These are phyloP conservation scores for Heteromurus nitidus DNA, from an alignment of 2,888 invertebrate genomes.

Conservation along the genomic window DNA sequence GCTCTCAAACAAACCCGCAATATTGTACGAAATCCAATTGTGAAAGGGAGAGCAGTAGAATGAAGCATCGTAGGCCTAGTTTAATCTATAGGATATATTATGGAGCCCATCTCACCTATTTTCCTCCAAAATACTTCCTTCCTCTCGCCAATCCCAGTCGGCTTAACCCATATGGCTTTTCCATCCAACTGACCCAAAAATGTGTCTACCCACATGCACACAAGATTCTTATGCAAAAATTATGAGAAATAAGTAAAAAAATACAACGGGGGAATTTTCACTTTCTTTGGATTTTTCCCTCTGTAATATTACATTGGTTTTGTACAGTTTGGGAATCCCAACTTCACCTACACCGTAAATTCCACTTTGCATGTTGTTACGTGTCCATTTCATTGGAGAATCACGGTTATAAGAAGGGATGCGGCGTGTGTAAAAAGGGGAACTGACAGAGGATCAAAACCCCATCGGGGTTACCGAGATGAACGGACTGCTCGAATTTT, in stretches of 20 bases:
- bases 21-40: too few relatives aligned
- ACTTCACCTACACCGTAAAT: too few relatives aligned
- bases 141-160: constrained; percentile 1
- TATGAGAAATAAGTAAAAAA: constrained; percentile 13
- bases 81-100: too few relatives aligned
- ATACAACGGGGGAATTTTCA: too few relatives aligned
- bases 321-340: too few relatives aligned
- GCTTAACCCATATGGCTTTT: neutral
- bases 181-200: constrained; percentile 48
- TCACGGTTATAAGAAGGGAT: neutral
- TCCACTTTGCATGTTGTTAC: neutral
- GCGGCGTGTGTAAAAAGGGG: neutral
- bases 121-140: constrained; percentile 1
- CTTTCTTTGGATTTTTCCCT: too few relatives aligned
- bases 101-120: constrained; percentile 15
- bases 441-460: constrained; percentile 51
- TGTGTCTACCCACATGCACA: constrained; percentile 22
- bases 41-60: too few relatives aligned
- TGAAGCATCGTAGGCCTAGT: too few relatives aligned
- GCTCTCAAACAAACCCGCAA: too few relatives aligned
- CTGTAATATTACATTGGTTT: too few relatives aligned
- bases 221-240: constrained; percentile 12
- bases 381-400: too few relatives aligned
- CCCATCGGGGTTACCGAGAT: constrained; percentile 49
- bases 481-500: constrained; percentile 28